A percentile compares a stretch with the other conserved stretches of the same genome.
These are phyloP conservation scores for Indicator indicator DNA, from an alignment of 2,113 vertebrate genomes.

Conservation along the genomic window DNA sequence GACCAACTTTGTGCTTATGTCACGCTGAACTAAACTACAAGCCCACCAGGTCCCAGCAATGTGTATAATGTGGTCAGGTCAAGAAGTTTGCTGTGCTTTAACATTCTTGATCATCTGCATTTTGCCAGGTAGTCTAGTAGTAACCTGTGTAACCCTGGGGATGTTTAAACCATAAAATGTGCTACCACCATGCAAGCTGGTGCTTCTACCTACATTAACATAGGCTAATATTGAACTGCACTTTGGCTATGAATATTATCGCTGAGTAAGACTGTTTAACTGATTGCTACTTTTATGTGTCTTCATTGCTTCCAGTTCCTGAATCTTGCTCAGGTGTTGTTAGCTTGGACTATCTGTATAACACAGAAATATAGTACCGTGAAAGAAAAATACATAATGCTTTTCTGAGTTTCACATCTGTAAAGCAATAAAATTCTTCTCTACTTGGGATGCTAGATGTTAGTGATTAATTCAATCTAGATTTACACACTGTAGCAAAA, in stretches of 20 bases:
- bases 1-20: background rate
- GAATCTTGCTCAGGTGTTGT: background rate
- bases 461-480: background rate
- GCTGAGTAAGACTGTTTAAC: background rate
- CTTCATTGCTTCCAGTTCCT: background rate
- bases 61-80: rapidly evolving
- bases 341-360: background rate
- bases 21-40: background rate
- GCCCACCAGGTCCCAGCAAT: background rate
- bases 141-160: background rate
- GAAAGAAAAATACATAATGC: background rate
- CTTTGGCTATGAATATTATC: background rate
- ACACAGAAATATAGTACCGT: background rate
- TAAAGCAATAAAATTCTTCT: background rate
- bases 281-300: background rate
- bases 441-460: background rate
- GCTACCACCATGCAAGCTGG: background rate
- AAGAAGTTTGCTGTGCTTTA: background rate
- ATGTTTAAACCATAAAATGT: background rate
- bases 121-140: background rate
- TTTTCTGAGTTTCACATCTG: background rate
- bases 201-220: background rate
- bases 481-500: background rate
- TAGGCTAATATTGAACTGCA: background rate
- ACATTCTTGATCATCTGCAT: rapidly evolving